Evolutionary conservation across 2,113 vertebrate genomes (phyloP), one percentile per base, ranked within the genome.

Genomic region (Tetraodon nigroviridis): DNA sequence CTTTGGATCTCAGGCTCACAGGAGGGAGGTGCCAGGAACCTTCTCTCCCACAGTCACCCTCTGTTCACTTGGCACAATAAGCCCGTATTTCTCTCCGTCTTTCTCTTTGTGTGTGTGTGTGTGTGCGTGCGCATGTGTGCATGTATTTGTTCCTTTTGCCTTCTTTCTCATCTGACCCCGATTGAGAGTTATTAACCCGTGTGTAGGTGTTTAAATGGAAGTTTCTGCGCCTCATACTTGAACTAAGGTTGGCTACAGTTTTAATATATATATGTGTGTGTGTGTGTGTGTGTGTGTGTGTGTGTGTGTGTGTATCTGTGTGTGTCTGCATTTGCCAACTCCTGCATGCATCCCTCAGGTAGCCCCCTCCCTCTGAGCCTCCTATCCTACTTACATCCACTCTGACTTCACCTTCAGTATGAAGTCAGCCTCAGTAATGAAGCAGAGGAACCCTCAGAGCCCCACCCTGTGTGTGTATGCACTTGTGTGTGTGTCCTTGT

Each of bases 351-450:
- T 68, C 42, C 7, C 22, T 4, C 27, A 68, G 51, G 69, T 67
- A 53, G 54, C 56, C 54, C 48, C 22, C 40, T 59, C 56, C 52
- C 32, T 45, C 49, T 55, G 32, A 4, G n/a, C 46, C 49, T 61
- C 21, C 22, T 46, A 1, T 58, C 27, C 59, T 59, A 40, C 56
- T 70, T 67, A 73, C 78, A 67, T 81, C 73, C 67, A 62, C 59
- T 6, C 58, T 88, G 88, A 87, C 76, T 85, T 89, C 85, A 87
- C 75, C 82, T 79, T 29, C 66, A 58, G 50, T 18, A 85, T 90
- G 88, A 91, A 89, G 85, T 91, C 88, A 91, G 86, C 83, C 82
- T 90, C 71, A 55, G 76, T 89, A 87, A 90, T 86, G 74, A 78
- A 73, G 53, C 61, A 32, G 68, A 46, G 12, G 58, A 69, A 41